Conservation (phyloP, 2,888 invertebrate species). For the Dasysyrphus tricinctus region DNA sequence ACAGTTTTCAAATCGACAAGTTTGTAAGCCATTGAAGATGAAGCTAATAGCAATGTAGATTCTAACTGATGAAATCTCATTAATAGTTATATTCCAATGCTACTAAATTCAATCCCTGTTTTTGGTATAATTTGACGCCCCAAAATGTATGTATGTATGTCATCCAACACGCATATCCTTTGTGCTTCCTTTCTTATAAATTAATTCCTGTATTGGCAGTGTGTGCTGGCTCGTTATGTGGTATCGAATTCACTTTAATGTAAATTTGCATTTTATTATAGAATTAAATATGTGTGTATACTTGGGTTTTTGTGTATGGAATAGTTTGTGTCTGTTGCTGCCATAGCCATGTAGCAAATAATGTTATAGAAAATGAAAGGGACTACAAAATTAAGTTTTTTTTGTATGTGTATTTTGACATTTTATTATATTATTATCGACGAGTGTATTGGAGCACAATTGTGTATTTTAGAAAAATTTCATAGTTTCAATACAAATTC, state of each 20-base stretch:
- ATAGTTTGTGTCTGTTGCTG: slow-evolving; percentile 51
- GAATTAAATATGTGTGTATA: background rate
- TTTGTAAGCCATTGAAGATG: too few species aligned
- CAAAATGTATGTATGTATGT: background rate
- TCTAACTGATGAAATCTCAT: too few species aligned
- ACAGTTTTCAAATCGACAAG: too few species aligned
- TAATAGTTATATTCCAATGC: too few species aligned
- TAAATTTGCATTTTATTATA: slow-evolving; percentile 75
- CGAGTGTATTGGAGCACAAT: background rate
- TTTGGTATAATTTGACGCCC: background rate
- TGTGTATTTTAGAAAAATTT: background rate
- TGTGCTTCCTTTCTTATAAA: background rate
- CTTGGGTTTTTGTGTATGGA: slow-evolving; percentile 34
- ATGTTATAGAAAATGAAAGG: slow-evolving; percentile 53
- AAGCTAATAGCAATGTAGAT: too few species aligned
- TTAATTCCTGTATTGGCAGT: background rate
- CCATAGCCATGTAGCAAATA: slow-evolving; percentile 54
- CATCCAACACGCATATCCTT: background rate
- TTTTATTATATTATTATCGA: background rate
- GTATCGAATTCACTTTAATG: slow-evolving; percentile 71
- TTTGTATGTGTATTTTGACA: background rate
- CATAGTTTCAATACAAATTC: background rate
- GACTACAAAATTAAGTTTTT: slow-evolving; percentile 22
- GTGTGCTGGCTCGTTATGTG: slow-evolving; percentile 48
- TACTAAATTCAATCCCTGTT: background rate